phyloP scores from a whole-genome alignment of 2,113 vertebrate genomes.

The Arothron firmamentum region DNA sequence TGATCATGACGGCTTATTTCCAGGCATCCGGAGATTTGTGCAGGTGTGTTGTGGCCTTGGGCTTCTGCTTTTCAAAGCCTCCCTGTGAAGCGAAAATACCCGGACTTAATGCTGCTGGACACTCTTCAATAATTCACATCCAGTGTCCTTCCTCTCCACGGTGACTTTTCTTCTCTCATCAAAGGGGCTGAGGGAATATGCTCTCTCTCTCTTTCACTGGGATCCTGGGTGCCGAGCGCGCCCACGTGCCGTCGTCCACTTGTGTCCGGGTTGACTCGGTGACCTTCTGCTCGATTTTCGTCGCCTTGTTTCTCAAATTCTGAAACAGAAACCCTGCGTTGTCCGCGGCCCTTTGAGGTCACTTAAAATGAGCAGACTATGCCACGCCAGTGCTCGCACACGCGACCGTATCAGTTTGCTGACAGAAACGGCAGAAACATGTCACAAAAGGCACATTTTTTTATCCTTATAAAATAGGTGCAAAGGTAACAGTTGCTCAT shows the following conservation, averaged over 20 bases:
- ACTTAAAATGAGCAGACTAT: too few relatives aligned
- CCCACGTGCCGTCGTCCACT: not conserved
- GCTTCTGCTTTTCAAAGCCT: too few relatives aligned
- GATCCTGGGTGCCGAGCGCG: not conserved
- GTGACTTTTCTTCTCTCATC: constrained; percentile 20
- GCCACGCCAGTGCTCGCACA: too few relatives aligned
- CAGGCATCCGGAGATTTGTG: too few relatives aligned
- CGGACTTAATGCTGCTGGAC: constrained; percentile 6
- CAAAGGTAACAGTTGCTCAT: too few relatives aligned
- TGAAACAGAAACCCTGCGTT: too few relatives aligned
- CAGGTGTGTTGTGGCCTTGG: not conserved
- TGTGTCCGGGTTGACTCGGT: not conserved
- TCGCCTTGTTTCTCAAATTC: not conserved
- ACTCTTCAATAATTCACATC: constrained; percentile 24
- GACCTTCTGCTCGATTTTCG: constrained; percentile 4
- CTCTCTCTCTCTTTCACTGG: not conserved
- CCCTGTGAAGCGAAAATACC: constrained; percentile 4
- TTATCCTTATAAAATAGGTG: too few relatives aligned
- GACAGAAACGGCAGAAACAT: too few relatives aligned
- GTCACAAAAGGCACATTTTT: too few relatives aligned
- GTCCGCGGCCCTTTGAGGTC: too few relatives aligned
- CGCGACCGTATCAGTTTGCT: too few relatives aligned
- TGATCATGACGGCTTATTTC: not conserved
- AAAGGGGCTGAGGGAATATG: not conserved
- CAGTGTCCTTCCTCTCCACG: constrained; percentile 7